phyloP scores from a whole-genome alignment of 2,888 invertebrate genomes.

The Altica lythri region DNA sequence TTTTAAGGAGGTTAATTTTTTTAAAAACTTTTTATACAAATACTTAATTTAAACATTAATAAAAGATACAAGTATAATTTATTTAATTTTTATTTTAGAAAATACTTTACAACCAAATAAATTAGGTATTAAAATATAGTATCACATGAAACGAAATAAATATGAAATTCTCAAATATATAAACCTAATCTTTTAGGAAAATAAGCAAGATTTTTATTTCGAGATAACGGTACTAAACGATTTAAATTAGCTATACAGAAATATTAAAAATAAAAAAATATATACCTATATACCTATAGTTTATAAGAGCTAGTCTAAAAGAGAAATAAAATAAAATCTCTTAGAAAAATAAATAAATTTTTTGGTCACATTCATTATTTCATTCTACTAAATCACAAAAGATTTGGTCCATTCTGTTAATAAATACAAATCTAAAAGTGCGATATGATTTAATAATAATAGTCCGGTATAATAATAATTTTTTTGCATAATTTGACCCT shows the following conservation, averaged over 20 bases:
- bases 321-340: constrained; percentile 31
- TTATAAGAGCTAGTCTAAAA: constrained; percentile 23
- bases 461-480: too few species aligned
- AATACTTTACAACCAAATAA: constrained; percentile 35
- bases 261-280: constrained; percentile 33
- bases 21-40: too few species aligned
- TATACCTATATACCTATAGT: constrained; percentile 25
- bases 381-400: constrained; percentile 34
- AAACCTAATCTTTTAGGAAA: constrained; percentile 15
- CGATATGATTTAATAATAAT: background rate
- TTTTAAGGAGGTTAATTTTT: too few species aligned
- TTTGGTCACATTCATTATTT: constrained; percentile 38
- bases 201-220: background rate
- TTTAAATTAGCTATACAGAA: constrained; percentile 6
- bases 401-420: constrained; percentile 7
- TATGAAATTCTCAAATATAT: constrained; percentile 27
- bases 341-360: constrained; percentile 41
- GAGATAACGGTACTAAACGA: background rate
- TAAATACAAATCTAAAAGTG: constrained; percentile 4
- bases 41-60: too few species aligned
- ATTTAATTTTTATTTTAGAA: constrained; percentile 31
- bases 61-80: background rate
- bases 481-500: too few species aligned
- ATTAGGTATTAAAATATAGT: constrained; percentile 42
- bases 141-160: constrained; percentile 44